Evolutionary conservation across 1,140 invertebrate species (phyloP).

Genomic region (Batillaria attramentaria): DNA sequence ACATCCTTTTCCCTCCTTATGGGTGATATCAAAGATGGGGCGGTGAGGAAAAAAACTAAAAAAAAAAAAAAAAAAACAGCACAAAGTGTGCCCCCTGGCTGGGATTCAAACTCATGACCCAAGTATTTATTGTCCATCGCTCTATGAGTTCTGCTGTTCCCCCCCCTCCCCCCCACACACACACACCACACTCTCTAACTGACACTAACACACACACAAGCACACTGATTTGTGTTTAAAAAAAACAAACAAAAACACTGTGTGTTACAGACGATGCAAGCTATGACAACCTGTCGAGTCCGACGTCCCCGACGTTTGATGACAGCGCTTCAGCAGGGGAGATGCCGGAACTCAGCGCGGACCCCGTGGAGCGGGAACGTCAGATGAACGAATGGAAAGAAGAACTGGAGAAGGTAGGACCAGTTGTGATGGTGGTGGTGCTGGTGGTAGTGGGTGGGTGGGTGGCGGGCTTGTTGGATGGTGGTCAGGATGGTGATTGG

Average conservation of each 20-base stretch:
- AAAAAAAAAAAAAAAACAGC: no score
- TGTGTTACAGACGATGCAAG: constrained; percentile 47
- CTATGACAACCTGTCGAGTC: constrained; percentile 40
- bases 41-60: no score
- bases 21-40: background rate
- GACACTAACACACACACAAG: background rate
- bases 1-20: no score
- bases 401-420: constrained; percentile 45
- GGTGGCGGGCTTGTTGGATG: no score
- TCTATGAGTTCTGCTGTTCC: background rate
- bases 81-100: no score
- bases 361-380: constrained; percentile 56
- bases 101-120: no score
- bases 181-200: background rate
- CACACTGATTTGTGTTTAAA: background rate
- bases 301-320: constrained; percentile 47
- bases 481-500: no score
- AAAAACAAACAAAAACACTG: no score
- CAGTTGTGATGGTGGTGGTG: background rate
- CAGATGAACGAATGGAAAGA: constrained; percentile 72
- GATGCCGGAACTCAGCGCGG: constrained; percentile 22
- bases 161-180: no score
- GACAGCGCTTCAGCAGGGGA: constrained; percentile 24
- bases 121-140: background rate
- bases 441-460: background rate